These are phyloP conservation scores for Bedellia somnulentella DNA, from an alignment of 2,888 invertebrate species.

Conservation along the genomic window DNA sequence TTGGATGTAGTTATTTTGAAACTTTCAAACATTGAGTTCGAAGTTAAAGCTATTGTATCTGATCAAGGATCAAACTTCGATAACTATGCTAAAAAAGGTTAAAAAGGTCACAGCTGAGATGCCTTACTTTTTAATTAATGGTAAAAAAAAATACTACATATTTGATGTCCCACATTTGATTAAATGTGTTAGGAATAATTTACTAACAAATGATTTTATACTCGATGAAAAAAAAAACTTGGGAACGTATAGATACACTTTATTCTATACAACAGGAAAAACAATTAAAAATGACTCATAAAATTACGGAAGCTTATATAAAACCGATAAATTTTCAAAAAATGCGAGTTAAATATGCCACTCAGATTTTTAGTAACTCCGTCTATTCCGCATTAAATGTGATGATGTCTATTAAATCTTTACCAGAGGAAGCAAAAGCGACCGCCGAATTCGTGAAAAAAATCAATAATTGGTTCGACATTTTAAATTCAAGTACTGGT, in stretches of 20 bases:
- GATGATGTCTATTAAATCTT: constrained; percentile 4
- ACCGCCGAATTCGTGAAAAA: constrained; percentile 8
- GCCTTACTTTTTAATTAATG: constrained; percentile 11
- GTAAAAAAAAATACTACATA: constrained; percentile 11
- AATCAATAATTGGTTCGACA: constrained; percentile 9
- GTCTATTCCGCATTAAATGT: constrained; percentile 8
- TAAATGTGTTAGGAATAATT: constrained; percentile 4
- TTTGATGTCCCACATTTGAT: constrained; percentile 9
- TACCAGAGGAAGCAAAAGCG: constrained; percentile 9
- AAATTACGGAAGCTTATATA: neutral
- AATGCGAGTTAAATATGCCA: constrained; percentile 6
- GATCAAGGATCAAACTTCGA: constrained; percentile 13
- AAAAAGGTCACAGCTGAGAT: constrained; percentile 11
- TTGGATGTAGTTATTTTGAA: constrained; percentile 13
- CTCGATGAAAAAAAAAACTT: neutral
- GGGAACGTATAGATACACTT: neutral
- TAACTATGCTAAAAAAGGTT: no score
- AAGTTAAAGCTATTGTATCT: constrained; percentile 13
- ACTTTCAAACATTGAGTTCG: constrained; percentile 11
- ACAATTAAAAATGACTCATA: constrained; percentile 1
- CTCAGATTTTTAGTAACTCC: constrained; percentile 6
- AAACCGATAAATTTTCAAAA: constrained; percentile 2
- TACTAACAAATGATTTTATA: constrained; percentile 1
- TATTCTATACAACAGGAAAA: neutral
- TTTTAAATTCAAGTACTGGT: constrained; percentile 9